phyloP scores from a whole-genome alignment of 2,797 vertebrate species.

The Podarcis lilfordi region DNA sequence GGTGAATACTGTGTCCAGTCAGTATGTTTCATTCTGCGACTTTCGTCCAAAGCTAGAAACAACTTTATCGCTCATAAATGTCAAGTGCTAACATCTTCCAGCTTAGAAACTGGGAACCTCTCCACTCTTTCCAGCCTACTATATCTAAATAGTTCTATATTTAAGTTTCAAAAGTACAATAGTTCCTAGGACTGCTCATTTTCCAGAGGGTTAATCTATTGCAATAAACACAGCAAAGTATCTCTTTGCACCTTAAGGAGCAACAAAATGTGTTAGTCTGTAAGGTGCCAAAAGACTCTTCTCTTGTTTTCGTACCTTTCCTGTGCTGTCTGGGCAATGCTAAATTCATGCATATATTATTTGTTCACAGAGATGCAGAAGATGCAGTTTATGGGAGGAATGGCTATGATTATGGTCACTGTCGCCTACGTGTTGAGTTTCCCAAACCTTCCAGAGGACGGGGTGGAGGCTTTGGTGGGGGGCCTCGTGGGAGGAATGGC shows the following conservation, averaged over 20 bases:
- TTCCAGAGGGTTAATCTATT: not conserved
- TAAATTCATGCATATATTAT: slow-evolving; percentile 35
- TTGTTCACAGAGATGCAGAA: slow-evolving; percentile 86
- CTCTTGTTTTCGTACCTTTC: not conserved
- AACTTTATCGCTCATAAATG: not conserved
- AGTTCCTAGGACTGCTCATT: not conserved
- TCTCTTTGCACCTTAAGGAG: too few relatives aligned
- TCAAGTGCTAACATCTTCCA: not conserved
- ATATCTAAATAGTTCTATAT: not conserved
- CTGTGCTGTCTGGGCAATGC: not conserved
- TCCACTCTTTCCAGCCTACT: not conserved
- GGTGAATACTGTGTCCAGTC: not conserved
- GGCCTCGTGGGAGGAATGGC: slow-evolving; percentile 87
- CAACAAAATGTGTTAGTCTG: not conserved
- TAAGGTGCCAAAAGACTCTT: not conserved
- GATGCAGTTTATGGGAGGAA: slow-evolving; percentile 90
- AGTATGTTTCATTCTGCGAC: not conserved
- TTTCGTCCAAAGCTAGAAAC: not conserved
- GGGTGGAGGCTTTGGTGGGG: slow-evolving; percentile 79
- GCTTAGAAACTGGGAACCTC: not conserved
- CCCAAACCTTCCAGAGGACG: slow-evolving; percentile 86
- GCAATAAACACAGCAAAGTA: not conserved
- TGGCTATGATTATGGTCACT: slow-evolving; percentile 88
- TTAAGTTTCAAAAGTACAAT: slow-evolving; percentile 24
- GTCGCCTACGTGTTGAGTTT: slow-evolving; percentile 92